Conservation (phyloP, 1,140 invertebrate genomes). For the Lepidotrigona ventralis region DNA sequence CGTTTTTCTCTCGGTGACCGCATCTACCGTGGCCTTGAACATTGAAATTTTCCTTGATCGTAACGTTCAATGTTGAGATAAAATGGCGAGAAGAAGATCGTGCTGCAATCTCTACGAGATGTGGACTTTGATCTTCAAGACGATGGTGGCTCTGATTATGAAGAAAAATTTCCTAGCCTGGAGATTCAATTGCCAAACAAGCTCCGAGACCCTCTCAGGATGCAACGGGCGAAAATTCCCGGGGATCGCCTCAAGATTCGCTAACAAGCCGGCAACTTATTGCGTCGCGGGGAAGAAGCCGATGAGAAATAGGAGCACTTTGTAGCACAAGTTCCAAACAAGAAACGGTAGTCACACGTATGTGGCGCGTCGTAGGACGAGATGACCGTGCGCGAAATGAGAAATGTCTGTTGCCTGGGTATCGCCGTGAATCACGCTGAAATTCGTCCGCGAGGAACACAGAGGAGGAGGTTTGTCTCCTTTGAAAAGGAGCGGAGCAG, state of each 20-base stretch:
- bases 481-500: slow-evolving; percentile 17
- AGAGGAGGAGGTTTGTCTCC: slow-evolving; percentile 8
- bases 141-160: too few relatives aligned
- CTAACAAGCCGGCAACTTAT: slow-evolving; percentile 2
- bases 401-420: slow-evolving; percentile 30
- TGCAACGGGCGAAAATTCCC: neutral
- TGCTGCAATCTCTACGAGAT: too few relatives aligned
- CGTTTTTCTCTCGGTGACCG: too few relatives aligned
- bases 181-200: neutral
- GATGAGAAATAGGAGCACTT: slow-evolving; percentile 14
- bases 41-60: too few relatives aligned
- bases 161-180: neutral
- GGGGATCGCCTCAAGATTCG: neutral
- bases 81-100: too few relatives aligned
- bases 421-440: slow-evolving; percentile 54
- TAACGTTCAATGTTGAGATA: too few relatives aligned
- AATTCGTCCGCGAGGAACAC: slow-evolving; percentile 34
- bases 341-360: slow-evolving; percentile 17
- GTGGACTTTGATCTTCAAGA: too few relatives aligned
- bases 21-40: too few relatives aligned
- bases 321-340: slow-evolving; percentile 10
- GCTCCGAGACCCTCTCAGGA: neutral
- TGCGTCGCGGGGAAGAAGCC: neutral
- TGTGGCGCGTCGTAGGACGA: neutral
- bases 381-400: slow-evolving; percentile 27